These are phyloP conservation scores for Rhamnusium bicolor DNA, from an alignment of 2,888 invertebrate genomes.

Conservation along the genomic window DNA sequence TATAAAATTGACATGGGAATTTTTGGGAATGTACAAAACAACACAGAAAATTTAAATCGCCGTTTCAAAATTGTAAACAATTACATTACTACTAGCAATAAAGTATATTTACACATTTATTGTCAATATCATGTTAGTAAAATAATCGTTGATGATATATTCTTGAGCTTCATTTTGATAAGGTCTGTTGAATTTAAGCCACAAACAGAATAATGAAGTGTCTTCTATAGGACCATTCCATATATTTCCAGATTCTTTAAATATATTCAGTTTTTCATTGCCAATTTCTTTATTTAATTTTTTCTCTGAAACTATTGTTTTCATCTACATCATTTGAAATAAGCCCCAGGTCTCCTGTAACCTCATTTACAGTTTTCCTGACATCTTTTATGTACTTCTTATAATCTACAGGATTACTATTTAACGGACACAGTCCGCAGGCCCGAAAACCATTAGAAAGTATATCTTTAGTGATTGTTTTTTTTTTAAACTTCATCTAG, in stretches of 20 bases:
- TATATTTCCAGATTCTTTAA: not conserved
- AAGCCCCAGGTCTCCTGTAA: not conserved
- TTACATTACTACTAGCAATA: no score
- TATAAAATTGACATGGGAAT: no score
- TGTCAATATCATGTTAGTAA: no score
- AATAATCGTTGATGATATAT: no score
- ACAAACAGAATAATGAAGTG: not conserved
- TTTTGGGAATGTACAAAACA: no score
- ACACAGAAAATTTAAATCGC: no score
- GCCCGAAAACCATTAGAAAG: conserved; percentile 45
- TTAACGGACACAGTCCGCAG: conserved; percentile 47
- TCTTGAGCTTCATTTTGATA: no score
- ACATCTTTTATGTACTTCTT: conserved; percentile 10
- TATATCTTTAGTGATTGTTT: conserved; percentile 38
- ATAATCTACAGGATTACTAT: conserved; percentile 42
- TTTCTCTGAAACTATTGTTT: not conserved
- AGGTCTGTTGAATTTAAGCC: no score
- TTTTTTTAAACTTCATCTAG: conserved; percentile 41
- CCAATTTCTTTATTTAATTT: not conserved
- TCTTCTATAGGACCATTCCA: not conserved
- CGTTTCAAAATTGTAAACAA: no score
- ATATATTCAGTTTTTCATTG: not conserved
- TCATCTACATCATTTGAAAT: not conserved
- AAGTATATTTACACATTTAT: no score
- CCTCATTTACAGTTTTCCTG: not conserved